Evolutionary conservation across 2,797 vertebrate genomes (phyloP).

Genomic region (Gephyroberyx darwinii): DNA sequence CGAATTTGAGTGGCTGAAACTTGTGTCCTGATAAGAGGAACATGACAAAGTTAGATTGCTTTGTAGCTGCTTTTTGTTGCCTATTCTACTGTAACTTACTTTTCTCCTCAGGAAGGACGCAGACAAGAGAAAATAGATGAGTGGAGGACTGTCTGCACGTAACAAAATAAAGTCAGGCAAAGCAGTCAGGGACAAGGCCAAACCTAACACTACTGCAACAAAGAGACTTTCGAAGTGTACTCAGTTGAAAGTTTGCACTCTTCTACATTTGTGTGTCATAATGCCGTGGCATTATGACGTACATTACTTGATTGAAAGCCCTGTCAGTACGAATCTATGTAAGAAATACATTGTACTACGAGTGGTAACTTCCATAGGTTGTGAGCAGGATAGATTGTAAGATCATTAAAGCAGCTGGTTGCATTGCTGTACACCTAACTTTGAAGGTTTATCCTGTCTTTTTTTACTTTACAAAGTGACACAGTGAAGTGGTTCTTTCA

Average conservation of each 20-base stretch:
- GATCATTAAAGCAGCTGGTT: not conserved
- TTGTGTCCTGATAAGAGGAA: constrained; percentile 31
- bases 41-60: constrained; percentile 22
- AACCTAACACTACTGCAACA: constrained; percentile 12
- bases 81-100: constrained; percentile 15
- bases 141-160: constrained; percentile 16
- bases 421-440: not conserved
- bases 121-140: constrained; percentile 28
- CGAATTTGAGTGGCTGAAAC: constrained; percentile 20
- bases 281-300: not conserved
- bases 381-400: not conserved
- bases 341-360: too few relatives aligned
- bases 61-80: constrained; percentile 9
- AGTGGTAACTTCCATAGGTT: not conserved
- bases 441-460: not conserved
- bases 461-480: constrained; percentile 5
- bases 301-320: not conserved
- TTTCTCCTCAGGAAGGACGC: constrained; percentile 33
- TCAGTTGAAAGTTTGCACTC: not conserved
- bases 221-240: not conserved
- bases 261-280: not conserved
- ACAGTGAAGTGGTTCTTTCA: not conserved
- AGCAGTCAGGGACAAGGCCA: constrained; percentile 1
- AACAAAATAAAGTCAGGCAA: constrained; percentile 20
- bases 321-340: not conserved